Conservation (phyloP, 2,888 invertebrate genomes). For the Lypha dubia region DNA sequence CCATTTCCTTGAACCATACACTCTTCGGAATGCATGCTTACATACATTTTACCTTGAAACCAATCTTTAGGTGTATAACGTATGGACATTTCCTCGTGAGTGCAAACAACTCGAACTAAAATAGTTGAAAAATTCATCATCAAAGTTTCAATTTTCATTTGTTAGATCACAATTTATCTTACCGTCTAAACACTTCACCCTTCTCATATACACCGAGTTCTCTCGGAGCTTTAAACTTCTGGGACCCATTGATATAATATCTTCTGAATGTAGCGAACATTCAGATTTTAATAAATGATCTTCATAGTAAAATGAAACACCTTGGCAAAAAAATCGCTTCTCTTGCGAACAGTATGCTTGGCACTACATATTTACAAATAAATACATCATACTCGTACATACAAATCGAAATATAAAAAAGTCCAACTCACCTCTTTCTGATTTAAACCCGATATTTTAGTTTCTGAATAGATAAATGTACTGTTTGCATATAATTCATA, state of each 20-base stretch:
- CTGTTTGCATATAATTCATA: constrained; percentile 90
- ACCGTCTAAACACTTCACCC: constrained; percentile 93
- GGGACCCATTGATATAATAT: constrained; percentile 91
- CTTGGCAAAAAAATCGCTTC: constrained; percentile 88
- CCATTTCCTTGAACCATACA: constrained; percentile 87
- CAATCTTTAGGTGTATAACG: constrained; percentile 86
- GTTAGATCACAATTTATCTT: constrained; percentile 79
- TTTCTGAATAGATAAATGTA: constrained; percentile 86
- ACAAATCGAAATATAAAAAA: not conserved
- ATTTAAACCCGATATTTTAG: constrained; percentile 80
- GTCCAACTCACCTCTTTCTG: constrained; percentile 81
- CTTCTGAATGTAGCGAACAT: constrained; percentile 92
- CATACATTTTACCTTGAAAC: constrained; percentile 91
- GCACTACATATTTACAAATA: constrained; percentile 83
- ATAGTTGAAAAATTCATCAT: not conserved
- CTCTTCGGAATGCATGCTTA: constrained; percentile 89
- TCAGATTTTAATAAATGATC: constrained; percentile 78
- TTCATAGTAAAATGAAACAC: constrained; percentile 85
- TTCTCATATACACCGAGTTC: constrained; percentile 89
- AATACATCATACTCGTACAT: not conserved
- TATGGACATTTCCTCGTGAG: constrained; percentile 88
- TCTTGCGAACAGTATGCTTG: constrained; percentile 87
- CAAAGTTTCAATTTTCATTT: not conserved
- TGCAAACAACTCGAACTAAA: constrained; percentile 91
- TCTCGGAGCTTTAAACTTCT: constrained; percentile 86